Evolutionary conservation across 37 sponge, comb jelly and placozoan genomes (phyloP).

Genomic region (Cliona cf. orientalis): DNA sequence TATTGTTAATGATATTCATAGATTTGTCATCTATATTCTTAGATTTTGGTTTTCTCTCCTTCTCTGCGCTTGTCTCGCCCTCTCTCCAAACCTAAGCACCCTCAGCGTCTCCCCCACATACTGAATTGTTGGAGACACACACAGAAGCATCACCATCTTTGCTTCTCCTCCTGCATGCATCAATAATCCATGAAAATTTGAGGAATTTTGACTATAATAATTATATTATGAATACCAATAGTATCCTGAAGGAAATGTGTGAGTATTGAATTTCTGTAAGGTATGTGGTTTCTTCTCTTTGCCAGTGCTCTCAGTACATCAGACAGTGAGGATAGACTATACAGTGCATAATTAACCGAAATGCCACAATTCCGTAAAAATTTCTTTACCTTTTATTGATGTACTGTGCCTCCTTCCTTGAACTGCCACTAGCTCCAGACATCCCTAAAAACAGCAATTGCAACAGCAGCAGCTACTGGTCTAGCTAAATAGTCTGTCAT

Average conservation of each 20-base stretch:
- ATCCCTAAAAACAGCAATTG: constrained; percentile 11
- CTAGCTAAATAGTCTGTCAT: neutral
- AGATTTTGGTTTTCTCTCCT: neutral
- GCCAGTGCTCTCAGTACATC: constrained; percentile 68
- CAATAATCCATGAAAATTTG: neutral
- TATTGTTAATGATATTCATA: too few species aligned
- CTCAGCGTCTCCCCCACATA: constrained; percentile 55
- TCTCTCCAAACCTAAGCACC: constrained; percentile 64
- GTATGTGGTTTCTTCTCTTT: constrained; percentile 56
- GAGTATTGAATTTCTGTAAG: constrained; percentile 74
- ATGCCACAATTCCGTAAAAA: neutral
- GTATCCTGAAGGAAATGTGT: constrained; percentile 65
- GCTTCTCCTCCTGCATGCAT: constrained; percentile 69
- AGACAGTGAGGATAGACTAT: constrained; percentile 56
- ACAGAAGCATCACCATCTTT: constrained; percentile 68
- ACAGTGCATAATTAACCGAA: neutral
- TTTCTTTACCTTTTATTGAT: constrained; percentile 48
- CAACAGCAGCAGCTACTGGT: neutral
- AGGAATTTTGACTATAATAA: too few species aligned
- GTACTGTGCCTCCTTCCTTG: constrained; percentile 55
- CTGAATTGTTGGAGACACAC: constrained; percentile 58
- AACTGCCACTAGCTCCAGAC: constrained; percentile 64
- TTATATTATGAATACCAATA: constrained; percentile 57
- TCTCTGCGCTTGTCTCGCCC: constrained; percentile 64
- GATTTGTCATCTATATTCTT: too few species aligned